Conservation (phyloP, 2,888 invertebrate species). For the Theretra japonica region DNA sequence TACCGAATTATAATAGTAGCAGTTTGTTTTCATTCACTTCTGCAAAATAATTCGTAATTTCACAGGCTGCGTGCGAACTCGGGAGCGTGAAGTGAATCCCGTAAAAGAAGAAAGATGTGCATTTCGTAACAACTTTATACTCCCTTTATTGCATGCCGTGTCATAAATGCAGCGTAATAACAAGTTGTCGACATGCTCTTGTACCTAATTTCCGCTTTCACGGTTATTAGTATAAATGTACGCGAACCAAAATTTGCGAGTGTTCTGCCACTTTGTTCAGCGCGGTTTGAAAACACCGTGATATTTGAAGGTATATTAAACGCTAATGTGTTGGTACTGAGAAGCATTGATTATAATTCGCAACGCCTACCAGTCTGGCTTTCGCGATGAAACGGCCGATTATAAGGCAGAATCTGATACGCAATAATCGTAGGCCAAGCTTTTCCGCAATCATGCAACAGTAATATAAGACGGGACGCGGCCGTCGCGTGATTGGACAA, state of each 20-base stretch:
- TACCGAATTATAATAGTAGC: slow-evolving; percentile 15
- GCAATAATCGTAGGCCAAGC: slow-evolving; percentile 63
- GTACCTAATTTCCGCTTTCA: slow-evolving; percentile 66
- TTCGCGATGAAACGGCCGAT: slow-evolving; percentile 69
- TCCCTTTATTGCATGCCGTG: slow-evolving; percentile 47
- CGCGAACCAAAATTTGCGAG: slow-evolving; percentile 67
- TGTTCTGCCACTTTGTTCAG: slow-evolving; percentile 59
- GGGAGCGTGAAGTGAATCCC: slow-evolving; percentile 16
- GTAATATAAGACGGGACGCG: slow-evolving; percentile 35
- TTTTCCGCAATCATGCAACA: slow-evolving; percentile 71
- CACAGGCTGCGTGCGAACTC: neutral
- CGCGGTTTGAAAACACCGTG: slow-evolving; percentile 60
- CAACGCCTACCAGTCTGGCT: slow-evolving; percentile 62
- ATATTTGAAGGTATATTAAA: slow-evolving; percentile 69
- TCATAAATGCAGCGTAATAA: slow-evolving; percentile 61
- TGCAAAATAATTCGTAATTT: neutral
- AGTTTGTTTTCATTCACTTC: neutral
- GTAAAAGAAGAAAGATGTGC: slow-evolving; percentile 14
- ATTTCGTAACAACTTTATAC: slow-evolving; percentile 22
- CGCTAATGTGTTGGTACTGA: slow-evolving; percentile 67
- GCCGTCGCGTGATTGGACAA: slow-evolving; percentile 29
- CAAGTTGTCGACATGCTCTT: slow-evolving; percentile 54
- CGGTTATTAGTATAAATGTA: slow-evolving; percentile 61
- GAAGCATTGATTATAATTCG: slow-evolving; percentile 66
- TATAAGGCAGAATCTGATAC: slow-evolving; percentile 67